phyloP scores from a whole-genome alignment of 2,113 vertebrate species.

The Fulmarus glacialis region DNA sequence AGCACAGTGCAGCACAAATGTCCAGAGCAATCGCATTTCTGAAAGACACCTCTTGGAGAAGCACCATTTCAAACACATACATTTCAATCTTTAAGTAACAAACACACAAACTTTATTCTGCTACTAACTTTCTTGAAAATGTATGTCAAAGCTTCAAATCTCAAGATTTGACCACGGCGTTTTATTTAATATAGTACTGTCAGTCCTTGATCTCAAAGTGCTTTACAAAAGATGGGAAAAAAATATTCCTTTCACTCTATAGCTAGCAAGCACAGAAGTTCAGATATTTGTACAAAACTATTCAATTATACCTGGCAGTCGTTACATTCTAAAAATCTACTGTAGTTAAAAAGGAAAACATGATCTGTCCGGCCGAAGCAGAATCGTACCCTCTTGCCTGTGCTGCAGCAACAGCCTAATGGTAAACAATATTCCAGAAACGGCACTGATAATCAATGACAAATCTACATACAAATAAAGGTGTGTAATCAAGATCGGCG shows the following conservation, averaged over 20 bases:
- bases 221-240: slow-evolving; percentile 40
- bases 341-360: not conserved
- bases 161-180: not conserved
- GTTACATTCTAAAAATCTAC: not conserved
- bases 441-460: not conserved
- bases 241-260: not conserved
- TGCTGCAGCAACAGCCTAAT: accelerated
- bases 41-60: not conserved
- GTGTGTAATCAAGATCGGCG: not conserved
- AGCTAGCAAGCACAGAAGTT: not conserved
- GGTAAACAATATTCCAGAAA: not conserved
- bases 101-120: not conserved
- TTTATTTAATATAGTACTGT: not conserved
- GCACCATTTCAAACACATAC: not conserved
- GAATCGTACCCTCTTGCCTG: not conserved
- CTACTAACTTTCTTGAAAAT: not conserved
- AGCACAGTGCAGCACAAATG: not conserved
- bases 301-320: not conserved
- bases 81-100: not conserved
- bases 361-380: accelerated
- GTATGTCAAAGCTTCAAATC: not conserved
- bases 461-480: not conserved
- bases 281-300: not conserved
- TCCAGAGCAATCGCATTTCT: not conserved
- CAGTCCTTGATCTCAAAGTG: slow-evolving; percentile 57